Evolutionary conservation across 2,113 vertebrate species (phyloP).

Genomic region (Erpornis zantholeuca): DNA sequence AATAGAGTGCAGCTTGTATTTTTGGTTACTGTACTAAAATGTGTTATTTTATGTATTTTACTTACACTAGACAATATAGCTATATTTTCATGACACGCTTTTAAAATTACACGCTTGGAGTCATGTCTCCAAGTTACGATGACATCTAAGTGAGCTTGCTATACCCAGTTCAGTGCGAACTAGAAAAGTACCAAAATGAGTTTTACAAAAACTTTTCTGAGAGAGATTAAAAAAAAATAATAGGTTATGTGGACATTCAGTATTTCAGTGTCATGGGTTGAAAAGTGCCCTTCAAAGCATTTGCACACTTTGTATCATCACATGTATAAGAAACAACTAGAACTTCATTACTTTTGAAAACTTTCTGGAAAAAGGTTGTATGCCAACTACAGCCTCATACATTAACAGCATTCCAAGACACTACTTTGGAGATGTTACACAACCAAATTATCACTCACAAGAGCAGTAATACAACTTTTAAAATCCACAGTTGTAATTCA

Average conservation of each 20-base stretch:
- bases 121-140: not conserved
- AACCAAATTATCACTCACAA: not conserved
- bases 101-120: not conserved
- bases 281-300: not conserved
- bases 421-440: not conserved
- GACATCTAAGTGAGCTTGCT: not conserved
- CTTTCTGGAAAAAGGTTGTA: not conserved
- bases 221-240: not conserved
- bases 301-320: not conserved
- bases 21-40: not conserved
- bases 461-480: not conserved
- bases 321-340: rapidly evolving
- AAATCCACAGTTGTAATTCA: not conserved
- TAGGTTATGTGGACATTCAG: not conserved
- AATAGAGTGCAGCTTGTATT: not conserved
- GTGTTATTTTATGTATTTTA: not conserved
- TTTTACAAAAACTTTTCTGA: not conserved
- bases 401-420: not conserved
- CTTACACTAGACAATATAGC: not conserved
- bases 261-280: not conserved
- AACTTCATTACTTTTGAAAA: too few species aligned
- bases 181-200: not conserved
- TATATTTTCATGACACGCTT: not conserved
- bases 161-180: not conserved
- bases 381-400: not conserved